Percentiles rank a stretch among this genome's conserved stretches.
Evolutionary conservation across 2,888 invertebrate species (phyloP).

Genomic region (Neoitamus cyanurus): DNA sequence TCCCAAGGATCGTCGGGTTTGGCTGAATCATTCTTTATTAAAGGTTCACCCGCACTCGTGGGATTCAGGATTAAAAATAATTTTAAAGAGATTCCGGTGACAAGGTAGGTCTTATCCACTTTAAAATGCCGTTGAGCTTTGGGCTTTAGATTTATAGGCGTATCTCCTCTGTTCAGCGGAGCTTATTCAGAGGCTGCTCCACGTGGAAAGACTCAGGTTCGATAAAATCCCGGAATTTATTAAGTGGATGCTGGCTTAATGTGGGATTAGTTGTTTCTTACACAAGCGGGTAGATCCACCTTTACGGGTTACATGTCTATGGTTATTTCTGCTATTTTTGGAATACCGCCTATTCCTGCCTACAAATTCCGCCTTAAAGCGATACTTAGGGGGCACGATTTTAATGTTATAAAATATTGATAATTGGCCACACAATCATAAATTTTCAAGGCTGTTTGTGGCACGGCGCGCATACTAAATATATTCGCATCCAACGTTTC

Average conservation of each 20-base stretch:
- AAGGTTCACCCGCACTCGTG: slow-evolving; percentile 15
- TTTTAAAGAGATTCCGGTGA: slow-evolving; percentile 31
- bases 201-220: not conserved
- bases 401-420: not conserved
- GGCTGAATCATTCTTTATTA: slow-evolving; percentile 37
- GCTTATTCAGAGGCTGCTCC: not conserved
- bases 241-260: not conserved
- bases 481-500: too few relatives aligned
- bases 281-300: not conserved
- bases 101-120: slow-evolving; percentile 14
- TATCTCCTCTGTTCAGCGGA: not conserved
- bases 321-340: not conserved
- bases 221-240: not conserved
- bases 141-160: not conserved
- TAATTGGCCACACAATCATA: not conserved
- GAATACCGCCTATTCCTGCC: not conserved
- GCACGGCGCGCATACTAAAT: too few relatives aligned
- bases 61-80: slow-evolving; percentile 28
- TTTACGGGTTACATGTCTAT: not conserved
- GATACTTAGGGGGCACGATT: not conserved
- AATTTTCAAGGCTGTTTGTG: too few relatives aligned
- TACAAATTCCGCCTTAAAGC: not conserved
- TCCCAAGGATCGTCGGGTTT: not conserved
- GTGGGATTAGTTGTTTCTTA: not conserved
- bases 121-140: not conserved